These are phyloP conservation scores for Lepilemur ruficaudatus DNA, from an alignment of 2,797 vertebrate genomes.

Conservation along the genomic window DNA sequence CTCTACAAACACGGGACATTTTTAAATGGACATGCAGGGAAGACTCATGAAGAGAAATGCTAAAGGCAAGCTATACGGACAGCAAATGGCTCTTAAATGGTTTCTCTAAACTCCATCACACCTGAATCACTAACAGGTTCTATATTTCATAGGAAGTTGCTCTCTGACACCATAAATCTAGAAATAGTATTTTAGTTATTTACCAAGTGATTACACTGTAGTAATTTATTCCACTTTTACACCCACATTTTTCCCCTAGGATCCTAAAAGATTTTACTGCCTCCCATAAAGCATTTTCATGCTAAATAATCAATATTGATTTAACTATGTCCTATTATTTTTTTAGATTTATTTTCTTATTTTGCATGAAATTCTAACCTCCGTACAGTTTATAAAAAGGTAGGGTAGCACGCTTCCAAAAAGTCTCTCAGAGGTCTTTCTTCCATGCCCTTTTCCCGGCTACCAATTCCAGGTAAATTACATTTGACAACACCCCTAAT, in stretches of 20 bases:
- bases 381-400: constrained; percentile 64
- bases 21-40: constrained; percentile 8
- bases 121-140: constrained; percentile 25
- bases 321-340: constrained; percentile 73
- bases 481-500: background rate
- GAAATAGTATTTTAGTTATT: constrained; percentile 72
- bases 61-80: background rate
- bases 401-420: constrained; percentile 36
- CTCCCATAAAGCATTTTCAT: constrained; percentile 76
- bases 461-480: background rate
- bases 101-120: constrained; percentile 24
- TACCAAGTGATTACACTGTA: constrained; percentile 76
- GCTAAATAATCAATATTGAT: constrained; percentile 80
- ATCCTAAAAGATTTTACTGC: constrained; percentile 71
- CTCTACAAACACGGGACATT: constrained; percentile 10
- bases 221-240: constrained; percentile 77
- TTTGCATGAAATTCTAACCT: constrained; percentile 70
- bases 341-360: constrained; percentile 78
- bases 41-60: constrained; percentile 49
- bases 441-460: background rate
- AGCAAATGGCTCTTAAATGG: background rate
- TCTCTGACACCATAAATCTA: constrained; percentile 71
- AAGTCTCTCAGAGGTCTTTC: constrained; percentile 55
- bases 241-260: constrained; percentile 36
- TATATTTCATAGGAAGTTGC: constrained; percentile 57